Evolutionary conservation across 2,113 vertebrate species (phyloP).

Genomic region (Chamaea fasciata): DNA sequence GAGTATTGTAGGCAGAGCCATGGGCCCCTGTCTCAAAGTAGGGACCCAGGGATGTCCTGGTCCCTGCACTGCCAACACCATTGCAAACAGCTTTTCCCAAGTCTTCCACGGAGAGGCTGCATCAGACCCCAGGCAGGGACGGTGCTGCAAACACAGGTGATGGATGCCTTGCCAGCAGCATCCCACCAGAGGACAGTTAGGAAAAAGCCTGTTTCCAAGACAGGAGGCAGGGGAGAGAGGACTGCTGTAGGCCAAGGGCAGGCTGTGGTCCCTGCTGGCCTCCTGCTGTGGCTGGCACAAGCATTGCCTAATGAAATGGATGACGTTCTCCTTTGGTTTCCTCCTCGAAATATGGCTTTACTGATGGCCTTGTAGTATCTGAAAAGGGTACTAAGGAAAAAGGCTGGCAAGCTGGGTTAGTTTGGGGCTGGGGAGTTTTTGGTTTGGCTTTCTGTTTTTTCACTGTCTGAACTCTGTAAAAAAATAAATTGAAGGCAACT

Average conservation of each 20-base stretch:
- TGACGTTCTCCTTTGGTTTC: not conserved
- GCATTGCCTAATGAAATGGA: not conserved
- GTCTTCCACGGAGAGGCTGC: not conserved
- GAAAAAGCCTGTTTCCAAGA: not conserved
- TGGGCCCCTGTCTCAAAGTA: accelerated
- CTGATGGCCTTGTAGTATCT: not conserved
- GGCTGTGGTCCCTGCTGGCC: not conserved
- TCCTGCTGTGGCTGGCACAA: not conserved
- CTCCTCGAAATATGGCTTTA: not conserved
- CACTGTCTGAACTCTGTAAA: not conserved
- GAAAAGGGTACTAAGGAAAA: not conserved
- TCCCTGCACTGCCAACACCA: not conserved
- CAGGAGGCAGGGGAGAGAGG: not conserved
- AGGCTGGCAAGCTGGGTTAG: not conserved
- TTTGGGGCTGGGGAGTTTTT: not conserved
- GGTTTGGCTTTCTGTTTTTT: not conserved
- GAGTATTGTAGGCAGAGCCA: not conserved
- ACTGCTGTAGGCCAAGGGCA: not conserved
- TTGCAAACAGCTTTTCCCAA: accelerated
- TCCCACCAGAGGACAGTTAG: not conserved
- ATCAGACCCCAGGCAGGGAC: not conserved
- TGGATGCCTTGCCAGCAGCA: not conserved
- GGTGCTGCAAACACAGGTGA: not conserved
- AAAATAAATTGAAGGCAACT: constrained; percentile 6
- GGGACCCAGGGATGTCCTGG: not conserved